Evolutionary conservation across 1,140 invertebrate species (phyloP), one percentile per base, ranked within the genome.

Genomic region (Sarcophaga bullata): DNA sequence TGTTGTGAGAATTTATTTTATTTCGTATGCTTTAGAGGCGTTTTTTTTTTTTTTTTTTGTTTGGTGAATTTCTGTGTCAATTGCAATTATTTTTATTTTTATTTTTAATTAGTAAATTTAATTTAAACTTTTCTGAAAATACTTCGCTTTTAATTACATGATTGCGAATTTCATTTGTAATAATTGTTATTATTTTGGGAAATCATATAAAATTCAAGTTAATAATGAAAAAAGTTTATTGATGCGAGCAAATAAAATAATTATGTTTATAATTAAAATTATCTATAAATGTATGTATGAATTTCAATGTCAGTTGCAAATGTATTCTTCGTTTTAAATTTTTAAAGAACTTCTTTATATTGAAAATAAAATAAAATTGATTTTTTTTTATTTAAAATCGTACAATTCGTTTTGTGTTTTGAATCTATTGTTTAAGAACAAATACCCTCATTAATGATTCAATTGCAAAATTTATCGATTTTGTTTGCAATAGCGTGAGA

Each of bases 401-500:
- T n/a, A 58, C 54, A 58, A 58, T 58, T 58, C 7, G n/a, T 58
- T 58, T 58, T n/a, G 13, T 7, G 15, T 58, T 58, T n/a, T n/a
- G 15, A 58, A n/a, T 58, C 54, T n/a, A 58, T 58, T 58, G 54
- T 58, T 58, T 58, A n/a, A 58, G n/a, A 58, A n/a, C 15, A 58
- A 58, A 58, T n/a, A 58, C 10, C 13, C 15, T 6, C 15, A 13
- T 6, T 58, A n/a, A n/a, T 58, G 54, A n/a, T 13, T n/a, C n/a
- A n/a, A 13, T 58, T 7, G 15, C 15, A 6, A n/a, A 58, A 58
- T 58, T 58, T 58, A 58, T 58, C n/a, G 54, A n/a, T 58, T 58
- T 58, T 58, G 15, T 58, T 13, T 58, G 15, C n/a, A 7, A 7
- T n/a, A 58, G 13, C 54, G 54, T 58, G 54, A 3, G 54, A 58